These are phyloP conservation scores for Pectinophora gossypiella DNA, from an alignment of 1,140 invertebrate genomes.

Conservation along the genomic window DNA sequence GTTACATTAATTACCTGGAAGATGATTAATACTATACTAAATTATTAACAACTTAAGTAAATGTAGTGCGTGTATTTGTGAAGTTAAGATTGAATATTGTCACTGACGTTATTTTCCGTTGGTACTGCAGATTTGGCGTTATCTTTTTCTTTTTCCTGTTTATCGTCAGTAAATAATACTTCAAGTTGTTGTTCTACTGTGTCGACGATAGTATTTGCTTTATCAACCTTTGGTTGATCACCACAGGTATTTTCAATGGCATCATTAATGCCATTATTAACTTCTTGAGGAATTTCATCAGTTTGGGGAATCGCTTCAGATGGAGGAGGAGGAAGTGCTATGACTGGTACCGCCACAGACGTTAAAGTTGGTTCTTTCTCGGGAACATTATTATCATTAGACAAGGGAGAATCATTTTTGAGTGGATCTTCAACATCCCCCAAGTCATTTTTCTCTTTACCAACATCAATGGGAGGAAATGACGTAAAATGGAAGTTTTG, in stretches of 20 bases:
- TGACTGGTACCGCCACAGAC: background rate
- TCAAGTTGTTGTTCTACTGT: background rate
- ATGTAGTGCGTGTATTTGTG: too few species aligned
- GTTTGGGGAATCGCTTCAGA: background rate
- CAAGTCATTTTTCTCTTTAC: background rate
- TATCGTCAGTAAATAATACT: background rate
- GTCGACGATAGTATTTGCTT: background rate
- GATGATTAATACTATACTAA: too few species aligned
- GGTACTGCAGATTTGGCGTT: too few species aligned
- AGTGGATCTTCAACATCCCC: background rate
- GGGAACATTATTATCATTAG: background rate
- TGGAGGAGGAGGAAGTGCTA: background rate
- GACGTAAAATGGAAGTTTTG: slow-evolving; percentile 29
- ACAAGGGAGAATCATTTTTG: background rate
- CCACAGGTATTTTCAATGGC: too few species aligned
- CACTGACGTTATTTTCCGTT: too few species aligned
- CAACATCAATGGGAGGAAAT: slow-evolving; percentile 4
- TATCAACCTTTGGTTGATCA: too few species aligned
- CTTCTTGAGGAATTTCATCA: too few species aligned
- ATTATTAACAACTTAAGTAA: too few species aligned
- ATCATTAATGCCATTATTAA: too few species aligned
- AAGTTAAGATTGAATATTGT: too few species aligned
- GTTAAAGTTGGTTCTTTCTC: background rate
- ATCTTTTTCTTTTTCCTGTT: too few species aligned
- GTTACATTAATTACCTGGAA: too few species aligned